phyloP scores from a whole-genome alignment of 64 coral and sea anemone species.

The Catalaphyllia jardinei region DNA sequence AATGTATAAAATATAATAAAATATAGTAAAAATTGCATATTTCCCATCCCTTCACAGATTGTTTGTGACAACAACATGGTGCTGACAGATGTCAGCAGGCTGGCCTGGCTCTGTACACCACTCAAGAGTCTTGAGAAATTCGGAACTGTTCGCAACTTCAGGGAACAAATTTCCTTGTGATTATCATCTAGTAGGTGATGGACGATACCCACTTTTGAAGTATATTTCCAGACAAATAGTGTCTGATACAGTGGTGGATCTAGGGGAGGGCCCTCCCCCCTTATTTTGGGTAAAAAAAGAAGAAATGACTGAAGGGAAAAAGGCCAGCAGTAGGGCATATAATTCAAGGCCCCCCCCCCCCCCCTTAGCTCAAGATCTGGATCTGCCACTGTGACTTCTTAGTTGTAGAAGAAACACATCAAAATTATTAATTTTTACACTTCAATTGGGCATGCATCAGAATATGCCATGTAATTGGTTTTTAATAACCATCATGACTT shows the following conservation, averaged over 20 bases:
- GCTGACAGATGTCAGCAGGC: not conserved
- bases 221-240: not conserved
- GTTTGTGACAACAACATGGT: conserved; percentile 13
- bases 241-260: no score
- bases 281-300: no score
- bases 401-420: not conserved
- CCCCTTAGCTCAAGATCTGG: no score
- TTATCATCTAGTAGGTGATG: conserved; percentile 41
- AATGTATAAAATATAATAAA: no score
- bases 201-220: conserved; percentile 34
- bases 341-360: no score
- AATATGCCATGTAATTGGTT: no score
- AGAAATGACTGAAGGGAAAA: no score
- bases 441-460: no score
- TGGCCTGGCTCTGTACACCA: conserved; percentile 54
- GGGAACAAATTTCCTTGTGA: conserved; percentile 6
- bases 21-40: no score
- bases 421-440: not conserved
- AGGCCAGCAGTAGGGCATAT: no score
- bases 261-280: no score
- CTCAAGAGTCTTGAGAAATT: conserved; percentile 45
- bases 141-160: conserved; percentile 32
- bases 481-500: not conserved
- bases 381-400: not conserved
- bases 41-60: not conserved